Conservation (phyloP, 1,140 invertebrate genomes). For the Diplogasteroides magnus region DNA sequence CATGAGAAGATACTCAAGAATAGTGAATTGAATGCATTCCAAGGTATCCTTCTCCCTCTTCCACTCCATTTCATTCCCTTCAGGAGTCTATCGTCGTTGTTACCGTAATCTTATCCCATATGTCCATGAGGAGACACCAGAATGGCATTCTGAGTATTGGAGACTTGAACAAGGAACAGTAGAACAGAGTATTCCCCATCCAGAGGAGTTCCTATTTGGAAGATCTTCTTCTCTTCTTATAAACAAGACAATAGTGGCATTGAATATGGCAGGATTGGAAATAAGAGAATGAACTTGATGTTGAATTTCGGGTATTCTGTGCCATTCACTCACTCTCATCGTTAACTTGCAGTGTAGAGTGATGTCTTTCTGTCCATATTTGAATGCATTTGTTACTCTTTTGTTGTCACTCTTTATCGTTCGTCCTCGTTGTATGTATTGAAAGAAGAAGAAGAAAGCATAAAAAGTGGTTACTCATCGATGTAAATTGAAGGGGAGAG, state of each 20-base stretch:
- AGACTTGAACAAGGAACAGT: background rate
- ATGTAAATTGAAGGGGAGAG: no score
- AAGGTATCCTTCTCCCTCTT: conserved; percentile 8
- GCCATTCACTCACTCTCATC: no score
- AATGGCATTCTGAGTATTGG: conserved; percentile 27
- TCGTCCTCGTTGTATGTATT: no score
- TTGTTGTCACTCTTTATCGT: no score
- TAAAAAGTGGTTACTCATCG: no score
- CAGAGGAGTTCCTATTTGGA: conserved; percentile 13
- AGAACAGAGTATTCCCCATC: conserved; percentile 5
- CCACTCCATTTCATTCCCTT: background rate
- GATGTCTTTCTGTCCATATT: no score
- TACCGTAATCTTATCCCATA: conserved; percentile 19
- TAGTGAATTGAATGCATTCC: conserved; percentile 7
- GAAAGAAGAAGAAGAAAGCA: no score
- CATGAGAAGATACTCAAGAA: conserved; percentile 19
- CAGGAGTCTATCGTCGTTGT: conserved; percentile 22
- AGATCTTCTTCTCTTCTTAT: background rate
- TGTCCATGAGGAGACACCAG: conserved; percentile 23
- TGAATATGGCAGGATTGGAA: conserved; percentile 22
- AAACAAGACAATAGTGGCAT: conserved; percentile 12
- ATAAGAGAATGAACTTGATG: no score
- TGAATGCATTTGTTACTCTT: no score
- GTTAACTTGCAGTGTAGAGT: no score
- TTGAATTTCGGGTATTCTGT: no score